Conservation (phyloP, 1,140 invertebrate genomes). For the Alviniconcha marisindica region DNA sequence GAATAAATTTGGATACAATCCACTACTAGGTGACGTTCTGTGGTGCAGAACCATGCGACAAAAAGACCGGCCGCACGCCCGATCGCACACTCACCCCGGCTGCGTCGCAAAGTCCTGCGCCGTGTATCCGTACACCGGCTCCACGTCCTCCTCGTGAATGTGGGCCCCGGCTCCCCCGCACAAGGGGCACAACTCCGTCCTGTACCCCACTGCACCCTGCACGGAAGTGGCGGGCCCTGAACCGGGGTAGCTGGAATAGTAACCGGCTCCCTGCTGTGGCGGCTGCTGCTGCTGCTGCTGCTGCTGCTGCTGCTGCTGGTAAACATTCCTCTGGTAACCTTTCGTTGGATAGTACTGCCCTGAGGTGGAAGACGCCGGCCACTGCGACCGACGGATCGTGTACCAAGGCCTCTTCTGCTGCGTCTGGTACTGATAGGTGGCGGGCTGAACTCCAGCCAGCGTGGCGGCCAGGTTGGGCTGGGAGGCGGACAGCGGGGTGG, state of each 20-base stretch:
- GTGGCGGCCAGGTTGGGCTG: constrained; percentile 6
- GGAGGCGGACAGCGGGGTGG: background rate
- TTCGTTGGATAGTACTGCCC: constrained; percentile 46
- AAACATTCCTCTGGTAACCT: constrained; percentile 31
- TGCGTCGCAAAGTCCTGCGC: constrained; percentile 48
- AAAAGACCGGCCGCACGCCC: too few species aligned
- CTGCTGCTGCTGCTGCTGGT: constrained; percentile 37
- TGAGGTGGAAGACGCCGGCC: background rate
- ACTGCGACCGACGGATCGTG: constrained; percentile 37
- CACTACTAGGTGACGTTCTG: too few species aligned
- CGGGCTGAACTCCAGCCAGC: background rate
- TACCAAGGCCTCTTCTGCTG: constrained; percentile 47
- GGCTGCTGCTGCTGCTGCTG: constrained; percentile 36
- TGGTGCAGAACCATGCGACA: too few species aligned
- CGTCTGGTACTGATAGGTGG: constrained; percentile 20
- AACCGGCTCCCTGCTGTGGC: constrained; percentile 10
- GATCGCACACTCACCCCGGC: constrained; percentile 7
- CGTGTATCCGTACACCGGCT: constrained; percentile 47
- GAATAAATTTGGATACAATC: too few species aligned
- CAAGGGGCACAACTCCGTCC: constrained; percentile 52
- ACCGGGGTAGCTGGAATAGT: background rate
- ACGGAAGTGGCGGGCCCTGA: background rate
- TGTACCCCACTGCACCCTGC: background rate
- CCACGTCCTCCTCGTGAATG: constrained; percentile 59
- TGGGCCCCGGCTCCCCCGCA: constrained; percentile 60